Evolutionary conservation across 1,140 invertebrate genomes (phyloP).

Genomic region (Bursaphelenchus mucronatus): DNA sequence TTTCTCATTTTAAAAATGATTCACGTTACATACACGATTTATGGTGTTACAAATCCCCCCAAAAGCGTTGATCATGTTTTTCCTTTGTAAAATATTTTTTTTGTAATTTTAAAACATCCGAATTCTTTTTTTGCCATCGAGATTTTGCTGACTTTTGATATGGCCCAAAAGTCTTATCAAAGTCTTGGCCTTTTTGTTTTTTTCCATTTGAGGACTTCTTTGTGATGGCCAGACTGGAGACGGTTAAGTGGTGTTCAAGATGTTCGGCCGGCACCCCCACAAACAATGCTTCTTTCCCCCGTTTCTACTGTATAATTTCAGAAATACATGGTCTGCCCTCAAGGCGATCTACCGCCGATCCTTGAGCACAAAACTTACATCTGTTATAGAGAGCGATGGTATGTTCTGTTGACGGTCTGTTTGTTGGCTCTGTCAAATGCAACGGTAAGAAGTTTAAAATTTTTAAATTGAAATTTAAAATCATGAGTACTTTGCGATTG

Average conservation of each 20-base stretch:
- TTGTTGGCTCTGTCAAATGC: constrained; percentile 58
- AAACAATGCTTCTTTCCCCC: background rate
- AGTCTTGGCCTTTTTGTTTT: background rate
- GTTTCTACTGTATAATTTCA: constrained; percentile 2
- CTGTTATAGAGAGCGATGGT: constrained; percentile 42
- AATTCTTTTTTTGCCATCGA: too few relatives aligned
- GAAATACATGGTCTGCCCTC: constrained; percentile 21
- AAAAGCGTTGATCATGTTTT: too few relatives aligned
- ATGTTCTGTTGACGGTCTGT: constrained; percentile 49
- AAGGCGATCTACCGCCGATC: background rate
- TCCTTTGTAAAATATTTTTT: too few relatives aligned
- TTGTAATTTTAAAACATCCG: too few relatives aligned
- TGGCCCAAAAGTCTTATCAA: too few relatives aligned
- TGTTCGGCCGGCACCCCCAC: background rate
- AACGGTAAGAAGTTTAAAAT: constrained; percentile 41
- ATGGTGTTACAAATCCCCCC: too few relatives aligned
- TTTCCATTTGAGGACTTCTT: background rate
- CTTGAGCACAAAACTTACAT: constrained; percentile 18
- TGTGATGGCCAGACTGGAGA: background rate
- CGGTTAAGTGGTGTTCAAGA: background rate
- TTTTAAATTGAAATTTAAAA: constrained; percentile 8
- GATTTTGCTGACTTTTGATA: too few relatives aligned
- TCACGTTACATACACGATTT: too few relatives aligned
- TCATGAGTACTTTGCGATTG: too few relatives aligned
- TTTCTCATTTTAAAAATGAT: too few relatives aligned